Evolutionary conservation across 2,113 vertebrate species (phyloP).

Genomic region (Nerophis ophidion): DNA sequence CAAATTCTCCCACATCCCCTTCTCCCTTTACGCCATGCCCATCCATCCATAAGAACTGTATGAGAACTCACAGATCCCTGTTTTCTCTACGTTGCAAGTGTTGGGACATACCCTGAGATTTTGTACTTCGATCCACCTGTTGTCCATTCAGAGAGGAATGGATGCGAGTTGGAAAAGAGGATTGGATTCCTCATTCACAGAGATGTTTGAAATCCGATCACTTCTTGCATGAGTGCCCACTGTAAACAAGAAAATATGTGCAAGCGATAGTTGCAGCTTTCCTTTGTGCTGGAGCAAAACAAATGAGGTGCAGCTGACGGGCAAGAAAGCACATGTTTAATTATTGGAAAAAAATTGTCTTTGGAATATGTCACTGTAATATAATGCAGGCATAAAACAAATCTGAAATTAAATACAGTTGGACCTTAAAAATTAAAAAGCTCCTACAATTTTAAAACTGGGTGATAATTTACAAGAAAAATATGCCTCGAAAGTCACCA

Average conservation of each 20-base stretch:
- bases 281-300: slow-evolving; percentile 40
- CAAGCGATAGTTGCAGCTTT: slow-evolving; percentile 39
- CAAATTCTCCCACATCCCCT: slow-evolving; percentile 61
- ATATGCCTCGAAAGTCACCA: too few species aligned
- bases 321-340: slow-evolving; percentile 30
- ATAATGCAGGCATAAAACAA: not conserved
- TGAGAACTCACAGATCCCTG: slow-evolving; percentile 52
- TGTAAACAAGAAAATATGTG: slow-evolving; percentile 52
- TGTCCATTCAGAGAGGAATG: slow-evolving; percentile 20
- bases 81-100: slow-evolving; percentile 36
- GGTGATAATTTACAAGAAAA: too few species aligned
- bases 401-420: slow-evolving; percentile 6
- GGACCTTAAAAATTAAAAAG: too few species aligned
- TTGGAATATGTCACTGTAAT: slow-evolving; percentile 3
- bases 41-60: slow-evolving; percentile 23
- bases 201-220: slow-evolving; percentile 54
- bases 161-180: slow-evolving; percentile 8
- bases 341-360: slow-evolving; percentile 10
- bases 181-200: slow-evolving; percentile 34
- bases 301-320: slow-evolving; percentile 23
- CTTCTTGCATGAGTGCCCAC: slow-evolving; percentile 47
- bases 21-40: slow-evolving; percentile 18
- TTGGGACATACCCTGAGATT: slow-evolving; percentile 23
- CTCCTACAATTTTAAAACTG: too few species aligned
- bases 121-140: slow-evolving; percentile 36